phyloP scores from a whole-genome alignment of 2,113 vertebrate species.

The Phaethon lepturus region DNA sequence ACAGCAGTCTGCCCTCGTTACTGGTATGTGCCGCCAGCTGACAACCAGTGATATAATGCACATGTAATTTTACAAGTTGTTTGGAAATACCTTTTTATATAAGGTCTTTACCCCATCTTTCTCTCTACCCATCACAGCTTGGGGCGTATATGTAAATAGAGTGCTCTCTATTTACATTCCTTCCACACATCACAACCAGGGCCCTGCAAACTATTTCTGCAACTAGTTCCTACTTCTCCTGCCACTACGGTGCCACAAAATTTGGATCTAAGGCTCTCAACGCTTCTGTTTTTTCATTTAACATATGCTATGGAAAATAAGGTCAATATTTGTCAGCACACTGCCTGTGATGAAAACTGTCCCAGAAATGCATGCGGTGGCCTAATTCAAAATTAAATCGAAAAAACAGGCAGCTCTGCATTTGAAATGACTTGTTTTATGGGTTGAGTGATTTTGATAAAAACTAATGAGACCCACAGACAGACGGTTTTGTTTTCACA shows the following conservation, averaged over 20 bases:
- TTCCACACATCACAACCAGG: not conserved
- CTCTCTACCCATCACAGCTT: not conserved
- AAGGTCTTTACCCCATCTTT: not conserved
- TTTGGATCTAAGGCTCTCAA: constrained; percentile 1
- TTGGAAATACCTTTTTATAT: not conserved
- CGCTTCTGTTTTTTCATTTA: not conserved
- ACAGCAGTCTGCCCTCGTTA: not conserved
- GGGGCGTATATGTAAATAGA: not conserved
- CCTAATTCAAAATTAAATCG: not conserved
- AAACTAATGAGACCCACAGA: constrained; percentile 29
- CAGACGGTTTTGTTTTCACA: constrained; percentile 36
- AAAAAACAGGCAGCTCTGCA: not conserved
- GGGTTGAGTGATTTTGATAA: constrained; percentile 34
- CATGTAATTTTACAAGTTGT: not conserved
- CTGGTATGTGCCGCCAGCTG: not conserved
- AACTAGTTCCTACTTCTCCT: not conserved
- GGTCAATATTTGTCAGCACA: not conserved
- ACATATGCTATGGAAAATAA: not conserved
- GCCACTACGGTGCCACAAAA: not conserved
- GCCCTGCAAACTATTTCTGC: not conserved
- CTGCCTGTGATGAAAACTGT: not conserved
- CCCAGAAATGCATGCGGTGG: not conserved
- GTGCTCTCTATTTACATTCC: not conserved
- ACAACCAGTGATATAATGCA: not conserved
- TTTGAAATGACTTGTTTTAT: not conserved